These are phyloP conservation scores for Isotomurus palustris DNA, from an alignment of 2,888 invertebrate species.

Conservation along the genomic window DNA sequence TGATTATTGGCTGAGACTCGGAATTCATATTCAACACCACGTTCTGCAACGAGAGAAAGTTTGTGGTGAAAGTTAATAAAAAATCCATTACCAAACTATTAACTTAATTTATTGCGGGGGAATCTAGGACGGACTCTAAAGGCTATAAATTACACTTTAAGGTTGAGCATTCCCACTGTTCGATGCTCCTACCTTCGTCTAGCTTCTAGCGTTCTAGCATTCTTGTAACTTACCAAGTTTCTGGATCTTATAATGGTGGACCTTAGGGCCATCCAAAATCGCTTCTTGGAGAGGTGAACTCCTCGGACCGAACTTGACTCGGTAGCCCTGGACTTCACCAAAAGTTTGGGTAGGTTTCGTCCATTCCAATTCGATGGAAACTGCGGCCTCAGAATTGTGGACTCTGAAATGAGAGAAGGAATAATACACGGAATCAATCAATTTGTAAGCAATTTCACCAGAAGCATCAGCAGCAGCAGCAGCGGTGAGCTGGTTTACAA, in stretches of 20 bases:
- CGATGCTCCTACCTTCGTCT: not conserved
- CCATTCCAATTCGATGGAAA: conserved; percentile 90
- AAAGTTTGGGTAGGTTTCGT: conserved; percentile 80
- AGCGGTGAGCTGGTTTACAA: not conserved
- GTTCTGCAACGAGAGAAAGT: no score
- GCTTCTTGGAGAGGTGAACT: conserved; percentile 38
- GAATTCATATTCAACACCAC: conserved; percentile 94
- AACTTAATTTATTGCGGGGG: no score
- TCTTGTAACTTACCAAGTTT: conserved; percentile 38
- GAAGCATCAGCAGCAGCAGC: not conserved
- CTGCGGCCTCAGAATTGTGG: conserved; percentile 77
- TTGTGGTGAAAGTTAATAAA: no score
- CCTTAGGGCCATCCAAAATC: conserved; percentile 41
- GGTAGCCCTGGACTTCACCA: conserved; percentile 81
- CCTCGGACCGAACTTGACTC: conserved; percentile 73
- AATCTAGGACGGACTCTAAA: no score
- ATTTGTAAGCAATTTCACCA: no score
- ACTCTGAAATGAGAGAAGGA: conserved; percentile 59
- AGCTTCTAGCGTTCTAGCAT: not conserved
- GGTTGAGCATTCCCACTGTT: no score
- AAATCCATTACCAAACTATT: no score
- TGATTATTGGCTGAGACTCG: conserved; percentile 92
- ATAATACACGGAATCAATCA: no score
- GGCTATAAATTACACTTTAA: no score
- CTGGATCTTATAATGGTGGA: conserved; percentile 41